Conservation (phyloP, 1,140 invertebrate species). For the Meteorus sp. region DNA sequence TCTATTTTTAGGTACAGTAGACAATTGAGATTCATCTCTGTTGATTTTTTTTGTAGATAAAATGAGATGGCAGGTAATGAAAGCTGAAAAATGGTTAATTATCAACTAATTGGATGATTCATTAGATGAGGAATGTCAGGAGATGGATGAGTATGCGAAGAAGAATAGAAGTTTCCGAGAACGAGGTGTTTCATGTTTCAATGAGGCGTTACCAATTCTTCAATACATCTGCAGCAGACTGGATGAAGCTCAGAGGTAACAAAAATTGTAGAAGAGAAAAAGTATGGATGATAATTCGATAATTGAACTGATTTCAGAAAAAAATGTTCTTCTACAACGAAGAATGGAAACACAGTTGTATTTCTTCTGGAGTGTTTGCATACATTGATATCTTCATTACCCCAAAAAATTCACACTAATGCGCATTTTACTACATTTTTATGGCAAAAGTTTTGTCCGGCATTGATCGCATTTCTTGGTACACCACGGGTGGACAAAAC, state of each 20-base stretch:
- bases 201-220: slow-evolving; percentile 86
- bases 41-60: too few relatives aligned
- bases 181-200: slow-evolving; percentile 81
- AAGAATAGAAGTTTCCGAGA: slow-evolving; percentile 64
- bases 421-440: slow-evolving; percentile 82
- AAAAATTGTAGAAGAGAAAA: slow-evolving; percentile 28
- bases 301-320: slow-evolving; percentile 44
- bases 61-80: too few relatives aligned
- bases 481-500: slow-evolving; percentile 76
- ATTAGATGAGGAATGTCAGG: slow-evolving; percentile 76
- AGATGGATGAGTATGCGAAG: slow-evolving; percentile 67
- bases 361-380: slow-evolving; percentile 86
- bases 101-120: too few relatives aligned
- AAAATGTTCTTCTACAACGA: slow-evolving; percentile 55
- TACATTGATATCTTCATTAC: slow-evolving; percentile 80
- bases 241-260: slow-evolving; percentile 77
- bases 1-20: slow-evolving; percentile 72
- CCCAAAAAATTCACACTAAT: slow-evolving; percentile 78
- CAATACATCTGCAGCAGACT: slow-evolving; percentile 86
- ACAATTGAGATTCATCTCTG: too few relatives aligned
- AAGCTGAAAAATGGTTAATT: too few relatives aligned
- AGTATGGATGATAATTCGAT: slow-evolving; percentile 23
- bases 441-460: slow-evolving; percentile 91
- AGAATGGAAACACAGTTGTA: slow-evolving; percentile 68
- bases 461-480: slow-evolving; percentile 82